Base-by-base conservation (phyloP, 92 coral and sea anemone genomes). In the Parazoanthus swiftii region DNA sequence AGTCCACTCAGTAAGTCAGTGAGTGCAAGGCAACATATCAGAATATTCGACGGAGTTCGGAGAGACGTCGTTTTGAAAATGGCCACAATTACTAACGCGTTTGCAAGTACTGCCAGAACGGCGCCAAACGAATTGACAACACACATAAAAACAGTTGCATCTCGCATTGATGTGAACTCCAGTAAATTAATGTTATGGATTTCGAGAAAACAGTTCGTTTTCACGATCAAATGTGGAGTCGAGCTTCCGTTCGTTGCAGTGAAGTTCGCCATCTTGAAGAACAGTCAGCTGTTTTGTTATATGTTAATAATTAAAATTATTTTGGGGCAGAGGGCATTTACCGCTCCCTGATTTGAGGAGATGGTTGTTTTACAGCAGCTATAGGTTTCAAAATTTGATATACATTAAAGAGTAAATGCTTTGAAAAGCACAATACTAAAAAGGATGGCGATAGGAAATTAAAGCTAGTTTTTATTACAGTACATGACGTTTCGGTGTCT, bases 1-100 rank as follows among this genome's bases (percentile, higher is more conserved):
- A 84, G 66, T 35, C 87, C 87, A 33, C 87, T 84, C 37, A 84
- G 77, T 8, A 84, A 84, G 42, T 84, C 87, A 0, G 87, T 84
- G 2, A 84, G 15, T 0, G 87, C 87, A 6, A 84, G 78, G 39
- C 66, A 84, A 26, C 67, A 84, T 5, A 84, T 5, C 59, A 84
- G 75, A 6, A 46, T 33, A 46, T 84, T 84, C 67, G 79, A 48
- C 79, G 87, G 87, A 71, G 78, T 84, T 84, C 68, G 87, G 42
- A 84, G 67, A 15, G 79, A 71, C 5, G 79, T 1, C 11, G 87
- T 84, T 54, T 84, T 71, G 79, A 76, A 84, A 70, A 84, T 72
- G 25, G 87, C 46, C 38, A 71, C 77, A 9, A 84, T 73, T 54
- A 84, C 36, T 1, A 84, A 84, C 11, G 78, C 79, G 79, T 84